These are phyloP conservation scores for Tragulus kanchil DNA, from an alignment of 2,113 vertebrate species.

Conservation along the genomic window DNA sequence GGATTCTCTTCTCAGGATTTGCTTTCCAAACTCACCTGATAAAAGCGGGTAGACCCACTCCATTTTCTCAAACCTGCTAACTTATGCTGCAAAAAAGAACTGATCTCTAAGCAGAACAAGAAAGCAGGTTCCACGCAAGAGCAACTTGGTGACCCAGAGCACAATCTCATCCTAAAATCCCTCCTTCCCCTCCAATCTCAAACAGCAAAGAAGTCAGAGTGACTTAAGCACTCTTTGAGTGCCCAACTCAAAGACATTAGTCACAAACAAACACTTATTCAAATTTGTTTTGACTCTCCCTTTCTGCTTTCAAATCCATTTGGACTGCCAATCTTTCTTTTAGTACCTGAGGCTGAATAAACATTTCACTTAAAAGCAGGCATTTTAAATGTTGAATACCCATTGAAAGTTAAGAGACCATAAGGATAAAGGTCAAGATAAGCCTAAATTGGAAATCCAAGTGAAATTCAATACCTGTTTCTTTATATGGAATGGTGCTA, in stretches of 20 bases:
- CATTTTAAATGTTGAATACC: slow-evolving; percentile 20
- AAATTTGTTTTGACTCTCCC: slow-evolving; percentile 57
- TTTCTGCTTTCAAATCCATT: slow-evolving; percentile 31
- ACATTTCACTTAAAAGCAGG: slow-evolving; percentile 20
- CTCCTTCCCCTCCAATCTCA: not conserved
- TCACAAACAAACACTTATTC: slow-evolving; percentile 51
- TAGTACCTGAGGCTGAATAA: slow-evolving; percentile 18
- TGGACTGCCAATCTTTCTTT: slow-evolving; percentile 41
- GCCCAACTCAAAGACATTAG: not conserved
- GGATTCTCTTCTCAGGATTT: not conserved
- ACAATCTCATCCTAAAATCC: not conserved
- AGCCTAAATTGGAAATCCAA: slow-evolving; percentile 21
- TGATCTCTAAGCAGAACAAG: not conserved
- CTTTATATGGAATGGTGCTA: slow-evolving; percentile 34
- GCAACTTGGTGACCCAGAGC: not conserved
- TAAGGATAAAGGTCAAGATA: slow-evolving; percentile 41
- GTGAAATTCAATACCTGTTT: slow-evolving; percentile 43
- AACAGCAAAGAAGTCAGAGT: slow-evolving; percentile 8
- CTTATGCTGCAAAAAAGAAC: not conserved
- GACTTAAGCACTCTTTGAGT: not conserved
- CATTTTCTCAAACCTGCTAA: not conserved
- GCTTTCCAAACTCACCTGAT: not conserved
- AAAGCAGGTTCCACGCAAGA: not conserved
- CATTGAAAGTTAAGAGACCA: slow-evolving; percentile 41
- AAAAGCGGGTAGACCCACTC: not conserved